Evolutionary conservation across 2,113 vertebrate species (phyloP), one percentile per base, ranked within the genome.

Genomic region (Paratilapia polleni): DNA sequence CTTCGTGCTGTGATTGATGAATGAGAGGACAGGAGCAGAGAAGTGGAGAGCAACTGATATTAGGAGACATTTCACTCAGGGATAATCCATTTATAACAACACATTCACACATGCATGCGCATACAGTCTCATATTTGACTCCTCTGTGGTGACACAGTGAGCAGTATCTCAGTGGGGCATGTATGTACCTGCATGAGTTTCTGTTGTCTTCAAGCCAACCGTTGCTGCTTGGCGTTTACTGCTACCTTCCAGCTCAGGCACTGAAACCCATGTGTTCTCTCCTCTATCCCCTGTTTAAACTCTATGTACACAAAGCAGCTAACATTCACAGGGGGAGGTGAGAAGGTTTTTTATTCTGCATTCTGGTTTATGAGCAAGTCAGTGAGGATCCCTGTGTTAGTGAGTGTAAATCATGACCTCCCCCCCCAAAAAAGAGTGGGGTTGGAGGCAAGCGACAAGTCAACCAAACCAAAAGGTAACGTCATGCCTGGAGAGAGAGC

Each of bases 171-270:
- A 19, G 73, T 60, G 62, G 68, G 92, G 82, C 95, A 94, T 92
- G 96, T 94, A 87, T 49, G 19, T 92, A 94, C 96, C 91, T 91
- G 96, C 86, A 81, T 28, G 10, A 92, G 95, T 96, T 96, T 96
- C 96, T 95, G 94, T 96, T 96, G 95, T 94, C 89, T 91, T 85
- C 36, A 84, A 76, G 91, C 94, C 96, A 95, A 95, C 89, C 77
- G 86, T 93, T 90, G 83, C 70, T 79, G 74, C 78, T 79, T 83
- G 68, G 20, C 17, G 58, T 92, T 93, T 84, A 83, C 70, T 8
- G 59, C n/a, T 13, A 77, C 80, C 80, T 68, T 85, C 81, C n/a
- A 83, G 41, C 85, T 57, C 76, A 73, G 38, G 17, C 14, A 38
- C 8, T 38, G 80, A 91, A 86, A 93, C 36, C 57, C 57, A 77